Evolutionary conservation across 2,888 invertebrate species (phyloP), one percentile per base, ranked within the genome.

Genomic region (Corbicula japonica): DNA sequence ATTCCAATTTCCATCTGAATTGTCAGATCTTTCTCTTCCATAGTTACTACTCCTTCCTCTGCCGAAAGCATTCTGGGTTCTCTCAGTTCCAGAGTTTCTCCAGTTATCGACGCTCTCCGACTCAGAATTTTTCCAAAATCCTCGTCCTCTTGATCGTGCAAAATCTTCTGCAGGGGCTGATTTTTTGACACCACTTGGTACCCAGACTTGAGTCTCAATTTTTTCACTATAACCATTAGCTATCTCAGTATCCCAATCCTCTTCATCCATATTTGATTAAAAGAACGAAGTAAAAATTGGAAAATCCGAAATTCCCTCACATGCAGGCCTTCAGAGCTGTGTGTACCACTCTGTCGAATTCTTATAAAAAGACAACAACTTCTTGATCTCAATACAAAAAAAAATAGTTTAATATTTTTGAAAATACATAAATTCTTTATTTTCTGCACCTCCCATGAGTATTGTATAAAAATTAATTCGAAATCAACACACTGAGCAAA

Each of bases 211-310:
- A 10, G 44, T 58, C 5, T 46, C 58, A 34, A 48, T 60, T 48
- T 26, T 44, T 23, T 34, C 46, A 1, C 76, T 60, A 63, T 38
- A 15, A 30, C 66, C 54, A 30, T 23, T 66, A 38, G n/a, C 35
- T n/a, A 66, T 69, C 30, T 69, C 73, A 58, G 65, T 63, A 34
- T 80, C 80, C 80, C 80, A 80, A 41, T 80, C 80, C 58, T 80
- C 80, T 38, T n/a, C n/a, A n/a, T 73, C 80, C 80, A 80, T 76
- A 48, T 21, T 63, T 63, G 0, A 18, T 60, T 35, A 34, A 54
- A 30, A n/a, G 34, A 35, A 1, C 21, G 12, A 34, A 38, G 26
- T 35, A 50, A 63, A 35, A n/a, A 35, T 23, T 23, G 8, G 23
- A 28, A 66, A 66, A 66, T 30, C 8, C 28, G 54, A 60, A 65